These are phyloP conservation scores for Drosophila persimilis DNA, from an alignment of 1,140 invertebrate species.

Conservation along the genomic window DNA sequence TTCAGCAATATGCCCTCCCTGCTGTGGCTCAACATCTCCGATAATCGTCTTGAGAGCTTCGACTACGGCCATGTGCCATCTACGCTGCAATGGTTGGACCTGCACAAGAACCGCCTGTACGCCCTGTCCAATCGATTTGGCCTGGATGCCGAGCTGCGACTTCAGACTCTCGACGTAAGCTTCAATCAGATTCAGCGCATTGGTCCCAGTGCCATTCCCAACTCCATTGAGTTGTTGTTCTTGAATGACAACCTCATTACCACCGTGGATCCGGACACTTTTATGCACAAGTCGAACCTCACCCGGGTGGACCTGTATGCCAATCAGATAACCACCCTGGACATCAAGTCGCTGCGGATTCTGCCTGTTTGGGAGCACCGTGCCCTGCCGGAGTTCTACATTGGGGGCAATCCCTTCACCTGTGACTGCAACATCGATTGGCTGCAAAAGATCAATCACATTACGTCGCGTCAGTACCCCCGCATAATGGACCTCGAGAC, in stretches of 20 bases:
- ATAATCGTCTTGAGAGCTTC: slow-evolving; percentile 95
- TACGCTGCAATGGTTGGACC: slow-evolving; percentile 93
- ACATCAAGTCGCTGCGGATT: slow-evolving; percentile 90
- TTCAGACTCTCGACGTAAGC: slow-evolving; percentile 92
- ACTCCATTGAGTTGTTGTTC: slow-evolving; percentile 90
- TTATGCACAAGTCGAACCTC: slow-evolving; percentile 92
- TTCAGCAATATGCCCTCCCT: slow-evolving; percentile 92
- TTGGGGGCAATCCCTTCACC: slow-evolving; percentile 93
- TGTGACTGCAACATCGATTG: slow-evolving; percentile 95
- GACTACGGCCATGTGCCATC: slow-evolving; percentile 93
- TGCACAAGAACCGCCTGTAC: slow-evolving; percentile 94
- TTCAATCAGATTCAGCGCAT: slow-evolving; percentile 91
- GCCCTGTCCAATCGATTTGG: slow-evolving; percentile 91
- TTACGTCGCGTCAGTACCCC: slow-evolving; percentile 91
- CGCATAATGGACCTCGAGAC: slow-evolving; percentile 95
- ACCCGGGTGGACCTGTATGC: slow-evolving; percentile 93
- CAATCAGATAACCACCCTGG: slow-evolving; percentile 92
- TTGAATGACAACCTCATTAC: slow-evolving; percentile 92
- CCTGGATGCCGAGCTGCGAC: slow-evolving; percentile 86
- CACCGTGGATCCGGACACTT: slow-evolving; percentile 91
- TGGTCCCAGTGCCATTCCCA: slow-evolving; percentile 88
- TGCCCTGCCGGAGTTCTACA: slow-evolving; percentile 92
- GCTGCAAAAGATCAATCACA: slow-evolving; percentile 92
- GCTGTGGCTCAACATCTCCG: slow-evolving; percentile 95
- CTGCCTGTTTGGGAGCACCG: slow-evolving; percentile 88